Conservation (phyloP, 1,140 invertebrate species). For the Muscidifurax raptorellus region DNA sequence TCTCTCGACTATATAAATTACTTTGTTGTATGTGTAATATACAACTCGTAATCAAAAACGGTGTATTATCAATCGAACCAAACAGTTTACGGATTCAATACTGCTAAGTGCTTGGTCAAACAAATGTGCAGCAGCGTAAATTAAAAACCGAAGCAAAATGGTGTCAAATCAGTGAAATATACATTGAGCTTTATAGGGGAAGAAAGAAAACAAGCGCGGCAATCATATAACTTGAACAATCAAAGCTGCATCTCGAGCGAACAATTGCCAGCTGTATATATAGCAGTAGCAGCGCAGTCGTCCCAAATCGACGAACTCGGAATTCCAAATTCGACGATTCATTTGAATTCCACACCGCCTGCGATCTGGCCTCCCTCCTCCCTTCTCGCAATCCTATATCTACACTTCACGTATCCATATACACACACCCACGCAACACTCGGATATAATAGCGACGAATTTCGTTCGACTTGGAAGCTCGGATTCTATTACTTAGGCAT, state of each 20-base stretch:
- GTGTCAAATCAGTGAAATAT: not conserved
- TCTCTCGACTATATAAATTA: no score
- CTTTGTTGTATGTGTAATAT: no score
- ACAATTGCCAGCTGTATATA: constrained; percentile 1
- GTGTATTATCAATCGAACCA: no score
- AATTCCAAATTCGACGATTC: constrained; percentile 35
- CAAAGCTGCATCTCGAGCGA: constrained; percentile 4
- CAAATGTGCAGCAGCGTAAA: no score
- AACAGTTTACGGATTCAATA: no score
- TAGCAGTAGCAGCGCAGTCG: not conserved
- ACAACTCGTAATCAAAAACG: no score
- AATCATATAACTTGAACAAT: constrained; percentile 34
- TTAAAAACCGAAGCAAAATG: not conserved
- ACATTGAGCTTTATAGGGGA: not conserved
- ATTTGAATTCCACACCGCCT: constrained; percentile 34
- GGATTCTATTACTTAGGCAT: constrained; percentile 2
- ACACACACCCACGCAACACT: not conserved
- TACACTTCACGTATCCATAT: not conserved
- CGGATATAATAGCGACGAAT: not conserved
- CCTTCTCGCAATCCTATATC: not conserved
- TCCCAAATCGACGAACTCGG: not conserved
- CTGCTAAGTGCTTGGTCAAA: no score
- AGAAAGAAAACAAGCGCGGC: not conserved
- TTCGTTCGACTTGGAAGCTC: constrained; percentile 11
- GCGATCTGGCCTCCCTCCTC: not conserved